Conservation (phyloP, 2,113 vertebrate genomes). For the Xyliphius kryptos region DNA sequence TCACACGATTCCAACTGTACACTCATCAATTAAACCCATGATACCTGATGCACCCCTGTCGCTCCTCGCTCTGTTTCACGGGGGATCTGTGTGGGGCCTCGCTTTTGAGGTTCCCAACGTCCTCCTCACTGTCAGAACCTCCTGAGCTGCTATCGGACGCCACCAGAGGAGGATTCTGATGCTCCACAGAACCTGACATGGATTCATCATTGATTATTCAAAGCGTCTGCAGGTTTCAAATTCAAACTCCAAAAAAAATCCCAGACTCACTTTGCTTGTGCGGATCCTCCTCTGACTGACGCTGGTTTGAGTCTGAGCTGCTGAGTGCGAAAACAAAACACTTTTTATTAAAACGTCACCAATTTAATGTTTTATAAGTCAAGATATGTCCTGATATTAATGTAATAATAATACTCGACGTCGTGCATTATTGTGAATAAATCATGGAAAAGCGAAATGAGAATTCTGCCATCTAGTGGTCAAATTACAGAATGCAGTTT, state of each 20-base stretch:
- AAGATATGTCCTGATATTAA: no score
- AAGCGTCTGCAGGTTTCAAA: no score
- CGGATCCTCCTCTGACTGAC: conserved; percentile 59
- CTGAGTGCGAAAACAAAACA: not conserved
- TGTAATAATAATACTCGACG: no score
- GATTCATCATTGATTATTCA: no score
- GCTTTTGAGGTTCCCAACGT: conserved; percentile 52
- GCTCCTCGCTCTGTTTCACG: conserved; percentile 57
- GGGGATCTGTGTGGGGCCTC: conserved; percentile 48
- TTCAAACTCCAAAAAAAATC: not conserved
- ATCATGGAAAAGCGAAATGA: no score
- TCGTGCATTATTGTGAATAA: no score
- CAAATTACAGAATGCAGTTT: no score
- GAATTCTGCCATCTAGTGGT: no score
- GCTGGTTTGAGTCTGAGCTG: conserved; percentile 67
- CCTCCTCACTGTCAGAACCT: conserved; percentile 72
- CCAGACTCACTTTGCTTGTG: conserved; percentile 63
- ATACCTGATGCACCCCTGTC: conserved; percentile 42
- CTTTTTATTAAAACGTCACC: no score
- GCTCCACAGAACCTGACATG: conserved; percentile 56
- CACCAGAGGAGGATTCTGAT: conserved; percentile 66
- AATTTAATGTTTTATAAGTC: no score
- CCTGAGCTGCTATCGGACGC: conserved; percentile 78
- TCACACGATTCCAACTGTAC: no score
- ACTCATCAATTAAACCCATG: no score